Evolutionary conservation across 2,113 vertebrate genomes (phyloP).

Genomic region (Cygnus atratus): DNA sequence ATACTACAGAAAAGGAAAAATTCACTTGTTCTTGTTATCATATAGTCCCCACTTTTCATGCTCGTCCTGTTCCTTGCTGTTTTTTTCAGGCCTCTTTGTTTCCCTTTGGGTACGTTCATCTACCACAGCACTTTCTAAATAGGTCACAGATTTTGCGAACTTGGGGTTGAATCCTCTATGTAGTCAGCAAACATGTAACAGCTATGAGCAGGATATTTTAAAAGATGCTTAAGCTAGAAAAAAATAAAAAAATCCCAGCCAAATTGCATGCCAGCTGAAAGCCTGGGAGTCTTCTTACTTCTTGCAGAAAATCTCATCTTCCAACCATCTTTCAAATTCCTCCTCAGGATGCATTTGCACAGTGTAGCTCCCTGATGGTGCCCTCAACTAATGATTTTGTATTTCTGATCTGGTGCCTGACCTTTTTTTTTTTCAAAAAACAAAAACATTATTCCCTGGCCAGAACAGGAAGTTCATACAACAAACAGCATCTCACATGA

Average conservation of each 20-base stretch:
- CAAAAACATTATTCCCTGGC: neutral
- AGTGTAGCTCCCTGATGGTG: neutral
- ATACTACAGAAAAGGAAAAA: neutral
- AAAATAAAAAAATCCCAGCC: neutral
- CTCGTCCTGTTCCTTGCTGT: neutral
- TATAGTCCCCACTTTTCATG: neutral
- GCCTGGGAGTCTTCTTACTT: neutral
- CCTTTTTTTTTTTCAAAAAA: neutral
- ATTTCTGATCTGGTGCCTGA: neutral
- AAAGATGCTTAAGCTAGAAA: neutral
- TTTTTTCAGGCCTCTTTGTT: neutral
- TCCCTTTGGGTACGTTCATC: neutral
- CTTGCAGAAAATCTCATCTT: neutral
- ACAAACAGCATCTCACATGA: neutral
- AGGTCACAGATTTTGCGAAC: neutral
- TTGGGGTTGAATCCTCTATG: neutral
- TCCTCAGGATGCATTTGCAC: neutral
- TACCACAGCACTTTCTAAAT: neutral
- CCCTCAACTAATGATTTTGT: neutral
- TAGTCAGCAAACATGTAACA: neutral
- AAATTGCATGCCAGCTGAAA: neutral
- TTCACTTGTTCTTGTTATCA: neutral
- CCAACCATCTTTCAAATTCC: neutral
- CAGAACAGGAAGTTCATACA: constrained; percentile 11
- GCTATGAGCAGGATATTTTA: neutral